Conservation (phyloP, 2,113 vertebrate species). For the Oncorhynchus keta region DNA sequence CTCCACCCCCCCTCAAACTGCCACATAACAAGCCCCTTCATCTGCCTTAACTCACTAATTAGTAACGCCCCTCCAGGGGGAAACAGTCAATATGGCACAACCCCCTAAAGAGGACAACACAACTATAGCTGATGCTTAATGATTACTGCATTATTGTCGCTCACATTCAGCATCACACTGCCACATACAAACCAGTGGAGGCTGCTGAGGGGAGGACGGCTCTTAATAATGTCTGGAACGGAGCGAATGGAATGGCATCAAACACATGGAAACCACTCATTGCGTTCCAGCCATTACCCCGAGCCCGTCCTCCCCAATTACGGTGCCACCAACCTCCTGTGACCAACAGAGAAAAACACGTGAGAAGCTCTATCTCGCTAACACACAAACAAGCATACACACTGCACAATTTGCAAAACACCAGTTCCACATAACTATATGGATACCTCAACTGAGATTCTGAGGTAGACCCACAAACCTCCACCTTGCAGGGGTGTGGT, state of each 20-base stretch:
- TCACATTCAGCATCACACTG: neutral
- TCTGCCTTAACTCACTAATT: constrained; percentile 51
- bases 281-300: too few relatives aligned
- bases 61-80: constrained; percentile 23
- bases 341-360: too few relatives aligned
- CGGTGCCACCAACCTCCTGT: too few relatives aligned
- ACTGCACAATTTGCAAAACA: neutral
- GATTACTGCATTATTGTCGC: neutral
- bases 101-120: neutral
- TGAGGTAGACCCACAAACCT: too few relatives aligned
- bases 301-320: too few relatives aligned
- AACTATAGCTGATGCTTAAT: neutral
- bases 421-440: too few relatives aligned
- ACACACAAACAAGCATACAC: neutral
- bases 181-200: neutral
- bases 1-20: constrained; percentile 34
- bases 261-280: too few relatives aligned
- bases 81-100: constrained; percentile 26
- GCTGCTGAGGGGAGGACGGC: too few relatives aligned
- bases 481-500: too few relatives aligned
- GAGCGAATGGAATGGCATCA: too few relatives aligned
- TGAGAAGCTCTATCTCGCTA: neutral
- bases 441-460: too few relatives aligned
- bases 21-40: constrained; percentile 43
- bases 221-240: too few relatives aligned